Evolutionary conservation across 2,113 vertebrate genomes (phyloP).

Genomic region (Turnix velox): DNA sequence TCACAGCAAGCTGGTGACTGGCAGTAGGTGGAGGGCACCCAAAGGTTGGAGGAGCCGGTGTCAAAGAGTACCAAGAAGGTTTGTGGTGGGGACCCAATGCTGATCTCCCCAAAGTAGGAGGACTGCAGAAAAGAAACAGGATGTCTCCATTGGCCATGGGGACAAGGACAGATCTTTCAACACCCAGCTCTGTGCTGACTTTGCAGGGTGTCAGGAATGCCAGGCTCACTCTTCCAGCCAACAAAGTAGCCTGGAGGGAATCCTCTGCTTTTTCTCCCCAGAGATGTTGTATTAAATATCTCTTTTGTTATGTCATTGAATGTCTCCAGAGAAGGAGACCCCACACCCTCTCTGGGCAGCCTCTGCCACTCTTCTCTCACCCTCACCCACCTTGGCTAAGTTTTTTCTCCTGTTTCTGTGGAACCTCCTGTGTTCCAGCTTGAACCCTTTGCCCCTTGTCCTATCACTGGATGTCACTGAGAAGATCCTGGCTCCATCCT

Average conservation of each 20-base stretch:
- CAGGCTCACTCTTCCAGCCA: background rate
- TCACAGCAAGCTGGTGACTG: conserved; percentile 57
- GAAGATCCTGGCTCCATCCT: too few species aligned
- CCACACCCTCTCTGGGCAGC: too few species aligned
- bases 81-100: conserved; percentile 63
- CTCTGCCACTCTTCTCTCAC: too few species aligned
- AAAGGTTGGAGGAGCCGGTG: conserved; percentile 67
- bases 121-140: background rate
- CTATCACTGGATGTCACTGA: too few species aligned
- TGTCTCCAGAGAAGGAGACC: too few species aligned
- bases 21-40: conserved; percentile 71
- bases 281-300: background rate
- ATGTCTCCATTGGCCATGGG: background rate
- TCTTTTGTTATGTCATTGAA: background rate
- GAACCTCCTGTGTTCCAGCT: too few species aligned
- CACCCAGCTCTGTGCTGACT: background rate
- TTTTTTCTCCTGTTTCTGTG: too few species aligned
- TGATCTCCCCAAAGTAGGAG: conserved; percentile 72
- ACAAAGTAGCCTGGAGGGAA: accelerated
- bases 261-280: accelerated
- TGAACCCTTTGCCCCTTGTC: too few species aligned
- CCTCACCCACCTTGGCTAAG: too few species aligned
- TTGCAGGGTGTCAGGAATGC: background rate
- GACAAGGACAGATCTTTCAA: background rate
- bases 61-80: conserved; percentile 70